A percentile compares a stretch with the other conserved stretches of the same genome.
Evolutionary conservation across 2,888 invertebrate species (phyloP).

Genomic region (Synergus itoensis): DNA sequence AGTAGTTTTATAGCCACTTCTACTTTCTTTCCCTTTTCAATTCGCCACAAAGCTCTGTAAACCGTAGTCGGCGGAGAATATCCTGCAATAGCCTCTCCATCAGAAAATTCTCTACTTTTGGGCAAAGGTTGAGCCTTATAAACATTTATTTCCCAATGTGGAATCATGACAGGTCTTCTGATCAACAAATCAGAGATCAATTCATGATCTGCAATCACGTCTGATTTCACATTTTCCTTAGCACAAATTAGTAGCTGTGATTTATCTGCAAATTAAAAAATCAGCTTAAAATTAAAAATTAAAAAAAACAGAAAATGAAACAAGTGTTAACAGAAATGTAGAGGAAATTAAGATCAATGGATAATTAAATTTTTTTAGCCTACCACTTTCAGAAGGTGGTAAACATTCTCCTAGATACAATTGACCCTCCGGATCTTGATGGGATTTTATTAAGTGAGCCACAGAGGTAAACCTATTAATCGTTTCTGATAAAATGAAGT

Average conservation of each 20-base stretch:
- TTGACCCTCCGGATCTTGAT: slow-evolving; percentile 82
- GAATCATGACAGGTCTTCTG: slow-evolving; percentile 83
- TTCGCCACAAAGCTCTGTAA: slow-evolving; percentile 88
- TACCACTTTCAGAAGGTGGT: slow-evolving; percentile 93
- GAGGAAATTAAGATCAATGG: background rate
- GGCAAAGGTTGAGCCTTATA: slow-evolving; percentile 81
- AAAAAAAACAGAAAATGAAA: slow-evolving; percentile 18
- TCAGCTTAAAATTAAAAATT: background rate
- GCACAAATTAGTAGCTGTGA: slow-evolving; percentile 86
- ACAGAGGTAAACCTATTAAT: slow-evolving; percentile 81
- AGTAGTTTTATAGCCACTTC: slow-evolving; percentile 90
- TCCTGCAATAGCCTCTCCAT: slow-evolving; percentile 47
- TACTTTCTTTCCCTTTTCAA: slow-evolving; percentile 86
- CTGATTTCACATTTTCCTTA: slow-evolving; percentile 80
- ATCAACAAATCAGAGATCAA: slow-evolving; percentile 75
- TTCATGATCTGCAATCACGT: slow-evolving; percentile 81
- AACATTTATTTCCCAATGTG: slow-evolving; percentile 84
- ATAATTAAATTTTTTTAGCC: background rate
- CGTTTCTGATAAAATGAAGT: slow-evolving; percentile 80
- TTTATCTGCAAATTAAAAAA: slow-evolving; percentile 80
- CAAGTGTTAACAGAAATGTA: slow-evolving; percentile 43
- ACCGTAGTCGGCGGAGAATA: slow-evolving; percentile 62
- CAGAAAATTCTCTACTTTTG: slow-evolving; percentile 61
- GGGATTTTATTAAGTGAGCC: slow-evolving; percentile 82
- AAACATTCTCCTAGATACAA: slow-evolving; percentile 87